phyloP scores from a whole-genome alignment of 2,113 vertebrate species.

The Psittacus erithacus region DNA sequence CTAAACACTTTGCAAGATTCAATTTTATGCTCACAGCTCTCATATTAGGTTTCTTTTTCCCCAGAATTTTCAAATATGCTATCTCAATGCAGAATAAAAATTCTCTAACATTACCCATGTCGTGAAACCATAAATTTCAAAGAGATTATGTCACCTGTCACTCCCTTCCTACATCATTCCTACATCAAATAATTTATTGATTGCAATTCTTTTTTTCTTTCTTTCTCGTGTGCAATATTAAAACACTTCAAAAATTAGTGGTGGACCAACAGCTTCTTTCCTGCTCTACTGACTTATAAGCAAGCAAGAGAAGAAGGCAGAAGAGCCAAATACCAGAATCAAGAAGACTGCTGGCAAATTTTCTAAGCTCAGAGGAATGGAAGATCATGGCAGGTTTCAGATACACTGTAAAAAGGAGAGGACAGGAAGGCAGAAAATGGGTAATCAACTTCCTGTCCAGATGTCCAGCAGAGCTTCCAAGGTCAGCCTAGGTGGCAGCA shows the following conservation, averaged over 20 bases:
- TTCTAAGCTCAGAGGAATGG: background rate
- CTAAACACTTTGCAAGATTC: background rate
- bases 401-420: background rate
- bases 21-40: background rate
- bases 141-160: background rate
- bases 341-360: background rate
- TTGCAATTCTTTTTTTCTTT: background rate
- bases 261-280: background rate
- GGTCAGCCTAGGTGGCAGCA: background rate
- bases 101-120: background rate
- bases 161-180: accelerated
- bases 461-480: background rate
- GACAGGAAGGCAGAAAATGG: background rate
- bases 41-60: background rate
- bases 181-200: background rate
- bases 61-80: background rate
- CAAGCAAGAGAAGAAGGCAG: background rate
- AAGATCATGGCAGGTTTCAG: background rate
- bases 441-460: background rate
- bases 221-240: background rate
- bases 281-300: background rate
- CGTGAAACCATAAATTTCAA: background rate
- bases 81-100: background rate
- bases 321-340: background rate
- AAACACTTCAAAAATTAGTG: background rate